Percentiles rank a stretch among this genome's conserved stretches.
Evolutionary conservation across 2,888 invertebrate genomes (phyloP).

Genomic region (Chrysolina oricalcia): DNA sequence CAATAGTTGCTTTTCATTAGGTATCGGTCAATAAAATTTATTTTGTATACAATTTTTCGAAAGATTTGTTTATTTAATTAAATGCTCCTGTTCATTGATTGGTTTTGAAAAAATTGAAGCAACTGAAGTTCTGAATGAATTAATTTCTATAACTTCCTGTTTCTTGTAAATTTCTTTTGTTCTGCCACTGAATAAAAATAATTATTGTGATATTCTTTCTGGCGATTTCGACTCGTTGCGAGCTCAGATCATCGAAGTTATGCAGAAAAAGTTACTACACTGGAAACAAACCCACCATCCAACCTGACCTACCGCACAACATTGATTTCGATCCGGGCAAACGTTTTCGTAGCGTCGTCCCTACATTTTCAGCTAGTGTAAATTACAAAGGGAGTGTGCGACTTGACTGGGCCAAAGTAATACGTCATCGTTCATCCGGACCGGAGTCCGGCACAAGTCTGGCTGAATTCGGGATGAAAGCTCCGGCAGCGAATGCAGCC

Average conservation of each 20-base stretch:
- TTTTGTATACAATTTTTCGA: too few relatives aligned
- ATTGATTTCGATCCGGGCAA: conserved; percentile 51
- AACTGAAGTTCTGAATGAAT: too few relatives aligned
- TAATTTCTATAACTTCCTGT: too few relatives aligned
- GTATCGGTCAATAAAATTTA: too few relatives aligned
- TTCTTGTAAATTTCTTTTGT: too few relatives aligned
- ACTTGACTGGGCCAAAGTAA: conserved; percentile 63
- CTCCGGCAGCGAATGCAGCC: conserved; percentile 37
- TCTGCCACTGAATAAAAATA: too few relatives aligned
- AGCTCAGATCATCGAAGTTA: neutral
- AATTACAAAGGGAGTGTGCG: conserved; percentile 61
- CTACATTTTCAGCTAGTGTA: conserved; percentile 57
- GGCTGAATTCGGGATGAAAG: conserved; percentile 35
- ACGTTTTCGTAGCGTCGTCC: conserved; percentile 61
- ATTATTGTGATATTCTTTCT: too few relatives aligned
- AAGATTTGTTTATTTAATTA: too few relatives aligned
- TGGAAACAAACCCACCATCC: neutral
- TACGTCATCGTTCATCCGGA: conserved; percentile 70
- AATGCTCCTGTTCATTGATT: too few relatives aligned
- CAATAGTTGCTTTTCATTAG: too few relatives aligned
- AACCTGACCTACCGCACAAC: conserved; percentile 55
- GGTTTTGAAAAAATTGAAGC: too few relatives aligned
- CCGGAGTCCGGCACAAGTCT: conserved; percentile 58
- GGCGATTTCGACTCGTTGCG: neutral
- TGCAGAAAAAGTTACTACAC: neutral